These are phyloP conservation scores for Nomada lathburiana DNA, from an alignment of 2,888 invertebrate genomes.

Conservation along the genomic window DNA sequence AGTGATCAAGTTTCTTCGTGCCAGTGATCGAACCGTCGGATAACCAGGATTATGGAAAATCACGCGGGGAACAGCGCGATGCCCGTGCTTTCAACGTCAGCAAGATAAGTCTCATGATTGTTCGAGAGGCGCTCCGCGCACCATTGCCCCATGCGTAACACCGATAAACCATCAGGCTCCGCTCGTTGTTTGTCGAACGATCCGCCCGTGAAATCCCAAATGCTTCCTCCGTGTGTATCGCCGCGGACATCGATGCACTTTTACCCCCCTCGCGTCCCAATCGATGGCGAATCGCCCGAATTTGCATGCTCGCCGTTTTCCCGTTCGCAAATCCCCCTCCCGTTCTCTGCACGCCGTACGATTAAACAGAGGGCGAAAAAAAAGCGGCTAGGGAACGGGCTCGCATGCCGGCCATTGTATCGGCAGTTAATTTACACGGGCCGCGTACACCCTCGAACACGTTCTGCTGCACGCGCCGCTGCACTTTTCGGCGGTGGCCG, in stretches of 20 bases:
- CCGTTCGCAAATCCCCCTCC: background rate
- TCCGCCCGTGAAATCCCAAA: conserved; percentile 10
- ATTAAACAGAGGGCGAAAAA: conserved; percentile 17
- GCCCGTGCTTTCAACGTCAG: background rate
- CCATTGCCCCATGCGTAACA: background rate
- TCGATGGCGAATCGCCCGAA: conserved; percentile 22
- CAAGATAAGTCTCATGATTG: conserved; percentile 54
- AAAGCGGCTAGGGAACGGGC: background rate
- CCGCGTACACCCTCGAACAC: conserved; percentile 8
- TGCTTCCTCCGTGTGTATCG: background rate
- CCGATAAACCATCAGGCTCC: background rate
- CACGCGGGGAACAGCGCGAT: background rate
- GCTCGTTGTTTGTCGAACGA: conserved; percentile 2
- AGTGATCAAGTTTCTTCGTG: conserved; percentile 37
- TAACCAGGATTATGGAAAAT: conserved; percentile 8
- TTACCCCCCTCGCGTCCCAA: conserved; percentile 7
- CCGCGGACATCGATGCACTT: conserved; percentile 16
- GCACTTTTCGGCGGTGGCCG: conserved; percentile 57
- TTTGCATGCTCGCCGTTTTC: conserved; percentile 31
- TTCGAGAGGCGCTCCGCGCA: background rate
- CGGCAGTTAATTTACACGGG: conserved; percentile 55
- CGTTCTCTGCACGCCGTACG: conserved; percentile 15
- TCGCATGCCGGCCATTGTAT: conserved; percentile 34
- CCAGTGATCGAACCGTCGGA: conserved; percentile 4
- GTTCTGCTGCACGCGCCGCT: conserved; percentile 31